These are phyloP conservation scores for Euschistus heros DNA, from an alignment of 1,140 invertebrate species.

Conservation along the genomic window DNA sequence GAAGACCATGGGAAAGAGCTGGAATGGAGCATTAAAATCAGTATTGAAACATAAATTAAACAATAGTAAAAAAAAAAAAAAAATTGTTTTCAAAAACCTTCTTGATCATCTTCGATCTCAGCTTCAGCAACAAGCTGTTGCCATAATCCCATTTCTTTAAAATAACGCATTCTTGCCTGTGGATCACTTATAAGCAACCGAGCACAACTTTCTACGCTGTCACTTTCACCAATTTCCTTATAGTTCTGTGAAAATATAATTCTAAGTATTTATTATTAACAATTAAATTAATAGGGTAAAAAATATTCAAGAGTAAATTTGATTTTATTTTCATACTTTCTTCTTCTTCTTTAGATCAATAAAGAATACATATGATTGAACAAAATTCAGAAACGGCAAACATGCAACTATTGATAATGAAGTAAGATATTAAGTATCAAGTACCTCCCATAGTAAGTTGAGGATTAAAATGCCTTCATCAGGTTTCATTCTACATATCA, in stretches of 20 bases:
- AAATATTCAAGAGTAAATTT: too few species aligned
- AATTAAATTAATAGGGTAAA: too few species aligned
- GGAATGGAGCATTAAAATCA: not conserved
- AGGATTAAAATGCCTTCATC: not conserved
- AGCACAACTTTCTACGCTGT: not conserved
- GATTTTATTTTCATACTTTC: too few species aligned
- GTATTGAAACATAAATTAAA: too few species aligned
- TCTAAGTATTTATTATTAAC: not conserved
- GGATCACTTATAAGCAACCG: not conserved
- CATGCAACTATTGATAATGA: too few species aligned
- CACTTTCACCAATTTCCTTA: not conserved
- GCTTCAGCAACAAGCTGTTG: conserved; percentile 3
- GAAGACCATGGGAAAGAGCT: not conserved
- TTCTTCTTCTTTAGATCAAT: too few species aligned
- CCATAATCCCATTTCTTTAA: not conserved
- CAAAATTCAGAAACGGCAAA: too few species aligned
- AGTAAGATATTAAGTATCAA: too few species aligned
- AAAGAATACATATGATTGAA: too few species aligned
- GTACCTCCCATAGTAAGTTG: not conserved
- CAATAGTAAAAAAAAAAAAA: too few species aligned
- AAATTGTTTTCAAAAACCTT: not conserved
- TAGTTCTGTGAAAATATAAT: not conserved
- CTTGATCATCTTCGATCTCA: not conserved
- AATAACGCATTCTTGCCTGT: not conserved
- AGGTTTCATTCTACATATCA: too few species aligned